These are phyloP conservation scores for Hipparchia semele DNA, from an alignment of 2,888 invertebrate species.

Conservation along the genomic window DNA sequence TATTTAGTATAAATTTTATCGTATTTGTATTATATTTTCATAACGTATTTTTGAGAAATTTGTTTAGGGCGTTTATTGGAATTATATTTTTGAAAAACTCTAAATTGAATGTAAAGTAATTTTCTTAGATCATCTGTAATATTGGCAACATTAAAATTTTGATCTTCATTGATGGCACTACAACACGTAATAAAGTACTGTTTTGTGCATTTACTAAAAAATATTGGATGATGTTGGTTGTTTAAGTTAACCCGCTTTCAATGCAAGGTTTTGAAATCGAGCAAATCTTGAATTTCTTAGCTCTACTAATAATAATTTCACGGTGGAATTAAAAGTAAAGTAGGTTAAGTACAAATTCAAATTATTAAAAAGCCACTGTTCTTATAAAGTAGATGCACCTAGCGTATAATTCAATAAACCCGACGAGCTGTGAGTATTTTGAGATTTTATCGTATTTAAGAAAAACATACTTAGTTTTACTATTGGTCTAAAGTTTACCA, in stretches of 20 bases:
- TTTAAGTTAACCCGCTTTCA: slow-evolving; percentile 40
- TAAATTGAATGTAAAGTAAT: slow-evolving; percentile 74
- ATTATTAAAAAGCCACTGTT: slow-evolving; percentile 81
- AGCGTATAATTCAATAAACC: slow-evolving; percentile 81
- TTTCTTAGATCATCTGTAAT: slow-evolving; percentile 70
- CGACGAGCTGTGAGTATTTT: slow-evolving; percentile 83
- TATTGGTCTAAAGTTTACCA: slow-evolving; percentile 64
- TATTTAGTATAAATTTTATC: slow-evolving; percentile 83
- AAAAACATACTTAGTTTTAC: slow-evolving; percentile 69
- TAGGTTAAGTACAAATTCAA: slow-evolving; percentile 83
- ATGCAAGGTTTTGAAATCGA: slow-evolving; percentile 40
- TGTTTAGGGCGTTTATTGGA: slow-evolving; percentile 80
- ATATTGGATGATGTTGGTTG: slow-evolving; percentile 31
- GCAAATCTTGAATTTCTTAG: slow-evolving; percentile 38
- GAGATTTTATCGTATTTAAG: slow-evolving; percentile 83
- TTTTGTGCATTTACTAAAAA: slow-evolving; percentile 42
- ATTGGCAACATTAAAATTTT: slow-evolving; percentile 57
- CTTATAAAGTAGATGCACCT: slow-evolving; percentile 83
- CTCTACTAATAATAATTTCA: slow-evolving; percentile 60
- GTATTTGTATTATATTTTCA: slow-evolving; percentile 83
- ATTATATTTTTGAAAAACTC: slow-evolving; percentile 80
- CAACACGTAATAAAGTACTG: slow-evolving; percentile 38
- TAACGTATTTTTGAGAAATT: slow-evolving; percentile 82
- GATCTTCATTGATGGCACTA: slow-evolving; percentile 45
- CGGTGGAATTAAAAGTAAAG: slow-evolving; percentile 65